phyloP scores from a whole-genome alignment of 1,140 invertebrate genomes.

The Schlechtendalia chinensis region DNA sequence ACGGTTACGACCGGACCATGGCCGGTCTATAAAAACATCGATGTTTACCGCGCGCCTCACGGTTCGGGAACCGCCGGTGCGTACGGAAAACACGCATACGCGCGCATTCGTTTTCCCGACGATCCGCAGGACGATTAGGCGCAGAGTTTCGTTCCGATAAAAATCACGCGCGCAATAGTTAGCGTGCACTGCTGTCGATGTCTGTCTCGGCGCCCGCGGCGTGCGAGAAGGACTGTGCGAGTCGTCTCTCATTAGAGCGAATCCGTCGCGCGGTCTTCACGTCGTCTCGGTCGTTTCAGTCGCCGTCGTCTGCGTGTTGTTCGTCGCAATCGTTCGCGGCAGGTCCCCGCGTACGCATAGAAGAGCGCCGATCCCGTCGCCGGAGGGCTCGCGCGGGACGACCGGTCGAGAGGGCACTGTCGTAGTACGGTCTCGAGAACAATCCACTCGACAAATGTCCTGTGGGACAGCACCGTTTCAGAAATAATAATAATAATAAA shows the following conservation, averaged over 20 bases:
- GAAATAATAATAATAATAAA: constrained; percentile 28
- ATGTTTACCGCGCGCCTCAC: no score
- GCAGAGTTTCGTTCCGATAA: no score
- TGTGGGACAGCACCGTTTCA: constrained; percentile 25
- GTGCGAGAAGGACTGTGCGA: background rate
- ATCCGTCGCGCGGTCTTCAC: background rate
- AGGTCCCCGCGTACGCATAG: background rate
- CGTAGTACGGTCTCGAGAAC: constrained; percentile 28
- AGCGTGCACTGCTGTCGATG: background rate
- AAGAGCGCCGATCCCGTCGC: background rate
- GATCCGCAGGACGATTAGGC: no score
- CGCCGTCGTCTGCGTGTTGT: background rate
- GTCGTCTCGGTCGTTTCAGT: background rate
- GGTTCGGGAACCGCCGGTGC: no score
- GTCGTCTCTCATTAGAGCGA: constrained; percentile 30
- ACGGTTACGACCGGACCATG: no score
- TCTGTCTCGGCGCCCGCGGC: background rate
- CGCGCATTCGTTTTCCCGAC: no score
- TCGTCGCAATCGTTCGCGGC: background rate
- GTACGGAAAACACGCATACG: no score
- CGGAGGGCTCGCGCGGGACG: constrained; percentile 17
- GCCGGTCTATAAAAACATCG: no score
- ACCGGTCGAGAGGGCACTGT: constrained; percentile 27
- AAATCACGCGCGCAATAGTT: no score
- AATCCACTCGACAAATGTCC: constrained; percentile 41